A percentile compares a stretch with the other conserved stretches of the same genome.
phyloP scores from a whole-genome alignment of 2,888 invertebrate genomes.

The Allacma fusca region DNA sequence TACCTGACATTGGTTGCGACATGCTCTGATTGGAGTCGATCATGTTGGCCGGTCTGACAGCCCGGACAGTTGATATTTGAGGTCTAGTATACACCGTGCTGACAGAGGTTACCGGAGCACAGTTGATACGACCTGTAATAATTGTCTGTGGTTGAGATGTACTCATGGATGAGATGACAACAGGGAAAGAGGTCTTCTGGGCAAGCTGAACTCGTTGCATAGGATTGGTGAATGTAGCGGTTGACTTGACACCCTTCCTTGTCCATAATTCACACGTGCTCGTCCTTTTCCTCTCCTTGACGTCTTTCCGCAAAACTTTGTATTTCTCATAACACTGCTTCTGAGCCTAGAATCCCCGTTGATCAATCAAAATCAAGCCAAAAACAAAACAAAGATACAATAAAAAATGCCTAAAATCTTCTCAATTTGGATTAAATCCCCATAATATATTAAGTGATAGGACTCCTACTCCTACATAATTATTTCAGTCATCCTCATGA shows the following conservation, averaged over 20 bases:
- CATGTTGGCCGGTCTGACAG: background rate
- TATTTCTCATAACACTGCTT: background rate
- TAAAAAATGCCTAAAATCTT: too few relatives aligned
- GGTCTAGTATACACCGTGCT: conserved; percentile 1
- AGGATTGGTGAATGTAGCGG: background rate
- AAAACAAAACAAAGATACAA: too few relatives aligned
- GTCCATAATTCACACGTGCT: conserved; percentile 26
- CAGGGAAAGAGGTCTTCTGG: background rate
- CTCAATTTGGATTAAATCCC: too few relatives aligned
- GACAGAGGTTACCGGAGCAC: conserved; percentile 16
- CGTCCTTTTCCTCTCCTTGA: background rate
- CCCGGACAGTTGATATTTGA: conserved; percentile 17
- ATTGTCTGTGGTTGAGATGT: background rate
- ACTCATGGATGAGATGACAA: background rate
- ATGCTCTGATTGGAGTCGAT: background rate
- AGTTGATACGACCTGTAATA: background rate
- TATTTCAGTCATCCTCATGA: too few relatives aligned
- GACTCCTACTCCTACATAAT: too few relatives aligned
- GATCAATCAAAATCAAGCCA: too few relatives aligned
- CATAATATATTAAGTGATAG: too few relatives aligned
- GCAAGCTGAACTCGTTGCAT: conserved; percentile 1
- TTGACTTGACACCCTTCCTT: background rate
- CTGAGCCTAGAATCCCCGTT: background rate
- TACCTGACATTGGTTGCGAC: conserved; percentile 34
- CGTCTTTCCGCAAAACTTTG: background rate